Percentiles rank a stretch among this genome's conserved stretches.
Conservation (phyloP, 2,113 vertebrate genomes). For the Hyla sarda region DNA sequence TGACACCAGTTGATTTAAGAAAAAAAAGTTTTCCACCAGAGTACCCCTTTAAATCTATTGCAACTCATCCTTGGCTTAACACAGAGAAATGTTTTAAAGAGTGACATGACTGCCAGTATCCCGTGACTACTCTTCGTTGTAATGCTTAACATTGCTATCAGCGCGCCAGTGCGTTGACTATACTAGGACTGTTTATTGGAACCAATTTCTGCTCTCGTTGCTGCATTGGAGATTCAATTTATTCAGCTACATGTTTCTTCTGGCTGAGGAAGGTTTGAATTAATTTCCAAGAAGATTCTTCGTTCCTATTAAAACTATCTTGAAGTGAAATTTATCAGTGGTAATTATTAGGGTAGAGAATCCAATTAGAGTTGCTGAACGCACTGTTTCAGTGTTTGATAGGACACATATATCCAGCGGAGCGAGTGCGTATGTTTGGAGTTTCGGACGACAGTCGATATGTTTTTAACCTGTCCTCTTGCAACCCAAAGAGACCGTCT, state of each 20-base stretch:
- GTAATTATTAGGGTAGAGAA: slow-evolving; percentile 59
- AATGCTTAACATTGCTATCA: background rate
- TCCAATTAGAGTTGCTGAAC: slow-evolving; percentile 44
- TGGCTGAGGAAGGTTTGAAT: background rate
- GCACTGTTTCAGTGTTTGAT: slow-evolving; percentile 57
- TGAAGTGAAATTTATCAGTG: slow-evolving; percentile 56
- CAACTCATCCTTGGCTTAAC: background rate
- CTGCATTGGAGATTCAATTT: slow-evolving; percentile 30
- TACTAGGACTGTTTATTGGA: slow-evolving; percentile 42
- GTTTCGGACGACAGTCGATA: slow-evolving; percentile 19
- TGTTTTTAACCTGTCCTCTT: slow-evolving; percentile 50
- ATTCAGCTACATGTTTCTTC: slow-evolving; percentile 9
- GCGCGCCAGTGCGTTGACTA: slow-evolving; percentile 1
- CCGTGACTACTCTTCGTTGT: background rate
- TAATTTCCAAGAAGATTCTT: slow-evolving; percentile 33
- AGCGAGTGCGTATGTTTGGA: slow-evolving; percentile 39
- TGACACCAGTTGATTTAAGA: too few relatives aligned
- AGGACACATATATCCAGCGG: slow-evolving; percentile 55
- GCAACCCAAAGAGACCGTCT: slow-evolving; percentile 35
- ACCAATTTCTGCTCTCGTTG: slow-evolving; percentile 41
- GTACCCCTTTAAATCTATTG: background rate
- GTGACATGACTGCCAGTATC: background rate
- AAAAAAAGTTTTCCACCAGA: too few relatives aligned
- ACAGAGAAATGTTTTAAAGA: background rate
- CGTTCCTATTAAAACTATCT: slow-evolving; percentile 42